These are phyloP conservation scores for Zeus faber DNA, from an alignment of 2,113 vertebrate genomes.

Conservation along the genomic window DNA sequence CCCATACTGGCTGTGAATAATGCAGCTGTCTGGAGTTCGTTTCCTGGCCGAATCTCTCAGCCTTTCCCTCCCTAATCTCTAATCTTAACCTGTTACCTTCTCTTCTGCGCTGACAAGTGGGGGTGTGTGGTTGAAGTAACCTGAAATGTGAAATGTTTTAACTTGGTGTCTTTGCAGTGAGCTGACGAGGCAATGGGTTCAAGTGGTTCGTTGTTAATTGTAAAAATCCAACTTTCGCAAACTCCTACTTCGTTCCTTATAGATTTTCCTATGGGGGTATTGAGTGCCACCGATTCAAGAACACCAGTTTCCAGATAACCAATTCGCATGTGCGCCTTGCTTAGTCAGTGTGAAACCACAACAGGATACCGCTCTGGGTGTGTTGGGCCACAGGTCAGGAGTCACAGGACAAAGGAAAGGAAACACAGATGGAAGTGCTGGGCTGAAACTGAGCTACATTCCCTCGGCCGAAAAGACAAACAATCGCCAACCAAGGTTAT, in stretches of 20 bases:
- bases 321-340: constrained; percentile 3
- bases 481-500: constrained; percentile 47
- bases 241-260: too few relatives aligned
- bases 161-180: too few relatives aligned
- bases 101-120: too few relatives aligned
- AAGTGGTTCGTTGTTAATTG: too few relatives aligned
- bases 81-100: background rate
- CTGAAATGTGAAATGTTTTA: too few relatives aligned
- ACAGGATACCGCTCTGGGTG: constrained; percentile 65
- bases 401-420: constrained; percentile 70
- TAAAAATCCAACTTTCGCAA: too few relatives aligned
- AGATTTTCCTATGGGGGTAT: too few relatives aligned
- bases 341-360: constrained; percentile 19
- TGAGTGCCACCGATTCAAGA: too few relatives aligned
- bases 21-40: constrained; percentile 50
- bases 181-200: too few relatives aligned
- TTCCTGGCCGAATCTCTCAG: constrained; percentile 28
- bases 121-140: too few relatives aligned
- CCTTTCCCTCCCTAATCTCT: constrained; percentile 20
- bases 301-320: too few relatives aligned
- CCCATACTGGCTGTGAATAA: constrained; percentile 30
- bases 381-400: constrained; percentile 65
- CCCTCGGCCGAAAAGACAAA: constrained; percentile 63
- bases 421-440: constrained; percentile 67
- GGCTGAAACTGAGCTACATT: constrained; percentile 62